A percentile compares a stretch with the other conserved stretches of the same genome.
These are phyloP conservation scores for Drosophila neonasuta DNA, from an alignment of 2,888 invertebrate species.

Conservation along the genomic window DNA sequence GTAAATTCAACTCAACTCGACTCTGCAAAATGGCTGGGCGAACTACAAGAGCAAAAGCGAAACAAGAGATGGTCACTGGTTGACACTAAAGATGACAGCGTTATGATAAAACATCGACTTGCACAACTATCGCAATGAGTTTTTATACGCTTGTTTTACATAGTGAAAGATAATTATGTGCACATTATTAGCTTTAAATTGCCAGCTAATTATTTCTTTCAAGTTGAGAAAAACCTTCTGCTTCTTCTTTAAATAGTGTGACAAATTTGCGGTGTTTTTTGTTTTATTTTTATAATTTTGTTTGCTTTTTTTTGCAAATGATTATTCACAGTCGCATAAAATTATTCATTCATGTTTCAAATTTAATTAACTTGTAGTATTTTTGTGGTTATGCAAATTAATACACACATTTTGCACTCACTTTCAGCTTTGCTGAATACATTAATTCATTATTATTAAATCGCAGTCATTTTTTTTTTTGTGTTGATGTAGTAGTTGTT, in stretches of 20 bases:
- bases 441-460: conserved; percentile 1
- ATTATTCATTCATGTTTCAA: conserved; percentile 8
- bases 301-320: background rate
- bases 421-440: conserved; percentile 1
- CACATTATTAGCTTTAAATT: background rate
- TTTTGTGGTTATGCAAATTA: conserved; percentile 10
- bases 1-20: conserved; percentile 27
- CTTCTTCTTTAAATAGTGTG: too few species aligned
- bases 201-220: background rate
- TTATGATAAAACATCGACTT: conserved; percentile 17
- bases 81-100: conserved; percentile 34
- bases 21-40: conserved; percentile 44
- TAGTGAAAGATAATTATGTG: background rate
- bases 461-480: conserved; percentile 1
- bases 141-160: background rate
- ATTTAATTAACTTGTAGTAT: conserved; percentile 6
- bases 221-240: too few species aligned
- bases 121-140: background rate
- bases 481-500: too few species aligned
- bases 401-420: conserved; percentile 7
- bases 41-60: conserved; percentile 32
- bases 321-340: conserved; percentile 1
- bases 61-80: conserved; percentile 3
- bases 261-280: background rate
- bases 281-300: background rate